A percentile compares a stretch with the other conserved stretches of the same genome.
Conservation (phyloP, 2,113 vertebrate genomes). For the Arizona elegans region DNA sequence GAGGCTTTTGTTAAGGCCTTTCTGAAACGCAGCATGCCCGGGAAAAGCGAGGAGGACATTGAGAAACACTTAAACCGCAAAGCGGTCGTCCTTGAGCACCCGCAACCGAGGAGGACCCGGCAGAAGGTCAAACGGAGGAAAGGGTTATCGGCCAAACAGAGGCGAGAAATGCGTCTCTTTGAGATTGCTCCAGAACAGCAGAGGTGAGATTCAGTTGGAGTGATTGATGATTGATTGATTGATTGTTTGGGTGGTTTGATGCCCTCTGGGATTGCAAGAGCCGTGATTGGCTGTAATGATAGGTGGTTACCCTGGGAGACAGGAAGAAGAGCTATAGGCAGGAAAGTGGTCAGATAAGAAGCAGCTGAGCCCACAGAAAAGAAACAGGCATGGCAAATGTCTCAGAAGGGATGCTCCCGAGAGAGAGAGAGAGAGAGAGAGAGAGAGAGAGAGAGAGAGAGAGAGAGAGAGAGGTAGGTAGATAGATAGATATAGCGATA, state of each 20-base stretch:
- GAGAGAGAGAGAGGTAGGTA: no score
- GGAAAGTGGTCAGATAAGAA: no score
- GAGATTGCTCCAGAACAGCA: constrained; percentile 82
- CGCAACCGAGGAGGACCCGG: constrained; percentile 54
- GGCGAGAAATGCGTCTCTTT: constrained; percentile 76
- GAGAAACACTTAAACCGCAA: constrained; percentile 71
- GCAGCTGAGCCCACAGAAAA: no score
- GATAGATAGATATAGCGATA: no score
- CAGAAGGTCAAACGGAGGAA: constrained; percentile 66
- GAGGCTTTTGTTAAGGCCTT: constrained; percentile 77
- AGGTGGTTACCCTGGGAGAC: neutral
- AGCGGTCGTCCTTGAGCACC: constrained; percentile 78
- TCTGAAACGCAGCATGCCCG: constrained; percentile 73
- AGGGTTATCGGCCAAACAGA: constrained; percentile 77
- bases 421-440: no score
- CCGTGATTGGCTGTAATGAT: neutral
- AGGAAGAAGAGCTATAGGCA: neutral
- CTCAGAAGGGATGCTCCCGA: no score
- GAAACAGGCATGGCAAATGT: no score
- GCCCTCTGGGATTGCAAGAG: neutral
- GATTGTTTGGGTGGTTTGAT: neutral
- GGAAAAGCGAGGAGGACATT: constrained; percentile 13
- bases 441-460: no score
- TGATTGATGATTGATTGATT: neutral
- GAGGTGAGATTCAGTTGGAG: constrained; percentile 60